Evolutionary conservation across 2,113 vertebrate genomes (phyloP), one percentile per base, ranked within the genome.

Genomic region (Urocynchramus pylzowi): DNA sequence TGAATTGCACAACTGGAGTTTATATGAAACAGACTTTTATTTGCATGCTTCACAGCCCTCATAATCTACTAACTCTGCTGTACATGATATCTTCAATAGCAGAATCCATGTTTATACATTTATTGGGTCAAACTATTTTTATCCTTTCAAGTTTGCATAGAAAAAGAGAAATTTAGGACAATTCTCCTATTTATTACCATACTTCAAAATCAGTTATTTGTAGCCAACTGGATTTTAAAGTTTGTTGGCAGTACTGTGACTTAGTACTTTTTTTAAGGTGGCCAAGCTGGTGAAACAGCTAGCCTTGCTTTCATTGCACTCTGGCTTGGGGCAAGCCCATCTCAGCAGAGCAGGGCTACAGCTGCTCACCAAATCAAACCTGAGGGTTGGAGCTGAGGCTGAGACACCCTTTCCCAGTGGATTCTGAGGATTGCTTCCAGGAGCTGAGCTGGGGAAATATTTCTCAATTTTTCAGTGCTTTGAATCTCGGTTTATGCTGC

Each of bases 401-500:
- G 7, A 27, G 5, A 50, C 13, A 52, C 4, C 10, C 13, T 60
- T 93, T 42, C 21, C 11, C 35, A 13, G 27, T 2, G 16, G 31
- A 24, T 26, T 52, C 45, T 52, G 64, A 74, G 20, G 24, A 44
- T 8, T 74, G 8, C 17, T 77, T 15, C 45, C 42, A 63, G 56
- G 9, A 82, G 16, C 33, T 26, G 8, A 31, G 16, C 45, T 64
- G 42, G 17, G 33, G 52, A 44, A 75, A 18, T 5, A 6, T n/a
- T 41, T 52, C 45, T 26, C 20, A 23, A 9, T 41, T 94, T 83
- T 86, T 41, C 24, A 37, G 27, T 3, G 3, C 61, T 92, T 63
- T 0, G 0, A 35, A 12, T 47, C 28, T 41, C 2, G 4, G n/a
- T 42, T 82, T 27, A 5, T 16, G 5, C 49, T 0, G 0, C 77